phyloP scores from a whole-genome alignment of 2,113 vertebrate species.

The Speoplatyrhinus poulsoni region DNA sequence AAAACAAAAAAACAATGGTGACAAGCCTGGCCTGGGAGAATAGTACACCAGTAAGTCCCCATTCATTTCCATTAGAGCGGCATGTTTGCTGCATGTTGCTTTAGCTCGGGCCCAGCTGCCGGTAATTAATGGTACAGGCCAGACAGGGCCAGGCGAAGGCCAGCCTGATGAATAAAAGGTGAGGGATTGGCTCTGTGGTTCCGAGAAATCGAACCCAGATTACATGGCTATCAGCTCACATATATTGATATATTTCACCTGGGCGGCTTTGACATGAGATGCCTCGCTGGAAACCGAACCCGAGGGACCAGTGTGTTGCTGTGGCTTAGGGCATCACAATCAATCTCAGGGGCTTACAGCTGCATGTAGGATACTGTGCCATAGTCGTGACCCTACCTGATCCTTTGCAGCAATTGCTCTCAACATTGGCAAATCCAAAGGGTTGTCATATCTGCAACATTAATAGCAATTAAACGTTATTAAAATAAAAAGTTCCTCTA shows the following conservation, averaged over 20 bases:
- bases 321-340: slow-evolving; percentile 13
- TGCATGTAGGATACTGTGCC: no score
- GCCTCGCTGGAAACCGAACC: slow-evolving; percentile 29
- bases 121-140: slow-evolving; percentile 59
- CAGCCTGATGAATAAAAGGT: slow-evolving; percentile 60
- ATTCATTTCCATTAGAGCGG: slow-evolving; percentile 56
- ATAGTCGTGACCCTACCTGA: no score
- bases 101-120: slow-evolving; percentile 37
- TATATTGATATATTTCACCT: slow-evolving; percentile 63
- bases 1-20: slow-evolving; percentile 26
- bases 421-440: no score
- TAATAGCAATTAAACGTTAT: no score
- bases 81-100: slow-evolving; percentile 21
- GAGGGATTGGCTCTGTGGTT: slow-evolving; percentile 50
- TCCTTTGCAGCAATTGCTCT: no score
- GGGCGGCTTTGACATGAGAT: slow-evolving; percentile 37
- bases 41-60: slow-evolving; percentile 22
- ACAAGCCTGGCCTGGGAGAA: slow-evolving; percentile 39
- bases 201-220: slow-evolving; percentile 58
- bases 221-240: slow-evolving; percentile 58
- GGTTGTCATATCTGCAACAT: no score
- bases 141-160: slow-evolving; percentile 41
- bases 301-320: slow-evolving; percentile 14
- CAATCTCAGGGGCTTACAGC: slow-evolving; percentile 14
- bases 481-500: no score